These are phyloP conservation scores for Ganaspis brasiliensis DNA, from an alignment of 2,888 invertebrate species.

Conservation along the genomic window DNA sequence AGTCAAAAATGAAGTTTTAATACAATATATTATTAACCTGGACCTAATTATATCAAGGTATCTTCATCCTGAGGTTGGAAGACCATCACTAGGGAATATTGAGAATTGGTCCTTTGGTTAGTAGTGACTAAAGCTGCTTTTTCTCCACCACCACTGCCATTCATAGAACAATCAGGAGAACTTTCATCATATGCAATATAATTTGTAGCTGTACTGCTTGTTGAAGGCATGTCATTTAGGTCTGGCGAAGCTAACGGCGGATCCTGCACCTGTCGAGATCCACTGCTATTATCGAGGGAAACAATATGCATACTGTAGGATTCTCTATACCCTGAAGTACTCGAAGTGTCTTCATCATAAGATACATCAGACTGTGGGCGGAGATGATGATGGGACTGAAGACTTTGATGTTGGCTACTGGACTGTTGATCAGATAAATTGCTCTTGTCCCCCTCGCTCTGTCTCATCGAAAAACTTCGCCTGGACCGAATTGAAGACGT, in stretches of 20 bases:
- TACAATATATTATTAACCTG: neutral
- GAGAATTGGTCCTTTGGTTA: slow-evolving; percentile 85
- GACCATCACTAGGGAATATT: slow-evolving; percentile 88
- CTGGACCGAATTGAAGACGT: slow-evolving; percentile 71
- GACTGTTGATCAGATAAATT: slow-evolving; percentile 57
- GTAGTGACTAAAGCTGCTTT: slow-evolving; percentile 85
- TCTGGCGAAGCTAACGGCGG: slow-evolving; percentile 86
- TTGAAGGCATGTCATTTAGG: slow-evolving; percentile 82
- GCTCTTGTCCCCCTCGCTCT: slow-evolving; percentile 67
- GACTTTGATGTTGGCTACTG: slow-evolving; percentile 60
- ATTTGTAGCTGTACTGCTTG: slow-evolving; percentile 79
- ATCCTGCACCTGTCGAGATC: slow-evolving; percentile 47
- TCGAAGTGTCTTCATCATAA: slow-evolving; percentile 90
- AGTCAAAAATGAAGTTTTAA: too few relatives aligned
- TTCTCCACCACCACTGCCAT: slow-evolving; percentile 83
- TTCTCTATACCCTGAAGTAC: slow-evolving; percentile 91
- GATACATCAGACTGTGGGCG: slow-evolving; percentile 85
- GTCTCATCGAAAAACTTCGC: slow-evolving; percentile 66
- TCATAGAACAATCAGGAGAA: slow-evolving; percentile 84
- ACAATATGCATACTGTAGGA: slow-evolving; percentile 86
- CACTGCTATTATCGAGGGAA: slow-evolving; percentile 81
- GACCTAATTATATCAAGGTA: slow-evolving; percentile 86
- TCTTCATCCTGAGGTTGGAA: slow-evolving; percentile 93
- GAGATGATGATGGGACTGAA: slow-evolving; percentile 61
- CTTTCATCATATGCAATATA: slow-evolving; percentile 82